These are phyloP conservation scores for Cyclura pinguis DNA, from an alignment of 2,797 vertebrate species.

Conservation along the genomic window DNA sequence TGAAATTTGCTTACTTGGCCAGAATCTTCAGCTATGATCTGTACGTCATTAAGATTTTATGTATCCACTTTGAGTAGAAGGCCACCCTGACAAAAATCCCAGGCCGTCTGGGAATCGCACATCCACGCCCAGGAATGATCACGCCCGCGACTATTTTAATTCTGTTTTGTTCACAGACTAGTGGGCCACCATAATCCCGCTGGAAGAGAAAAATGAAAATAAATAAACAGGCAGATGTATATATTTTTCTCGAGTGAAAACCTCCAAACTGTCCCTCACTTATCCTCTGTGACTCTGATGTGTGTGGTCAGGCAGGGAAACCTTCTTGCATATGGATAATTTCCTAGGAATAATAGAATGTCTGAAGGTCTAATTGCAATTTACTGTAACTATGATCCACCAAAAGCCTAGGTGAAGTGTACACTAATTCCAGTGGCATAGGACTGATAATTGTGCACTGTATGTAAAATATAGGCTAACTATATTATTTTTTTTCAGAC, in stretches of 20 bases:
- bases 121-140: conserved; percentile 94
- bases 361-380: neutral
- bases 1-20: conserved; percentile 49
- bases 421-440: neutral
- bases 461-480: neutral
- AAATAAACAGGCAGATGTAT: neutral
- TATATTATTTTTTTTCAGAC: neutral
- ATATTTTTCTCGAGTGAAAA: neutral
- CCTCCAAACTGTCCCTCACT: neutral
- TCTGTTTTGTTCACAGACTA: conserved; percentile 93
- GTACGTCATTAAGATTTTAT: conserved; percentile 90
- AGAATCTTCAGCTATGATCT: conserved; percentile 65
- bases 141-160: conserved; percentile 93
- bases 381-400: neutral
- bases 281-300: neutral
- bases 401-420: neutral
- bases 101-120: conserved; percentile 91
- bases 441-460: neutral
- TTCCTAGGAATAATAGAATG: neutral
- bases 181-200: conserved; percentile 96
- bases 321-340: no score
- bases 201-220: conserved; percentile 69
- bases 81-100: conserved; percentile 96
- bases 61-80: conserved; percentile 96
- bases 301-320: neutral